A percentile compares a stretch with the other conserved stretches of the same genome.
Conservation (phyloP, 2,113 vertebrate species). For the Oryzias melastigma region DNA sequence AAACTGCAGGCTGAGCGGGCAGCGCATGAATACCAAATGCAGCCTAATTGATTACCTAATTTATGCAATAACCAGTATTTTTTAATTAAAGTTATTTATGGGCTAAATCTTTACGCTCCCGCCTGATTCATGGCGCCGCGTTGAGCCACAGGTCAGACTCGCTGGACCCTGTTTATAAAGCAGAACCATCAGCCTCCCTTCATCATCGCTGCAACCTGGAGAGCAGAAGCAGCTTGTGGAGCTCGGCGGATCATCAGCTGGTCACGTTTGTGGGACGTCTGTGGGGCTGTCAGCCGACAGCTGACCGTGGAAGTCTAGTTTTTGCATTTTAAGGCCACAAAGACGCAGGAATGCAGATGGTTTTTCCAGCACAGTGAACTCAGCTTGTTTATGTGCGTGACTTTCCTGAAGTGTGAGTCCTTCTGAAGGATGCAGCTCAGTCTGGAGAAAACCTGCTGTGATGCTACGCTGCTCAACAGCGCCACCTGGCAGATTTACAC, state of each 20-base stretch:
- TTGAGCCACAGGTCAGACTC: slow-evolving; percentile 52
- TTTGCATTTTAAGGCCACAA: not conserved
- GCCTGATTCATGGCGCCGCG: slow-evolving; percentile 64
- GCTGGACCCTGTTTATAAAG: slow-evolving; percentile 58
- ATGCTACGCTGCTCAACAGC: too few relatives aligned
- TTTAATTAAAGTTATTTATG: slow-evolving; percentile 75
- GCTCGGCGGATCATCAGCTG: not conserved
- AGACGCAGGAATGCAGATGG: too few relatives aligned
- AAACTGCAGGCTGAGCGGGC: slow-evolving; percentile 63
- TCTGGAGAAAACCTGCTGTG: too few relatives aligned
- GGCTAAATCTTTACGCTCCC: slow-evolving; percentile 59
- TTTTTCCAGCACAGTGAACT: too few relatives aligned
- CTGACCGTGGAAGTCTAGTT: not conserved
- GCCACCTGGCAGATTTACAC: too few relatives aligned
- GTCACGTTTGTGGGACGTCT: not conserved
- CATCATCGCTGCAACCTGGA: slow-evolving; percentile 34
- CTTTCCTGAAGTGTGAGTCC: too few relatives aligned
- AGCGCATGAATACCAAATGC: slow-evolving; percentile 77
- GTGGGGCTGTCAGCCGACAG: too few relatives aligned
- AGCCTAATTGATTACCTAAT: slow-evolving; percentile 77
- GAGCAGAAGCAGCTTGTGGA: not conserved
- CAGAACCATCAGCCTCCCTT: slow-evolving; percentile 50
- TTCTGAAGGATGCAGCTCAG: too few relatives aligned
- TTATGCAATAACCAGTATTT: slow-evolving; percentile 73
- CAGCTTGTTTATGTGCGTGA: too few relatives aligned